Conservation (phyloP, 1,140 invertebrate genomes). For the Drosophila ananassae region DNA sequence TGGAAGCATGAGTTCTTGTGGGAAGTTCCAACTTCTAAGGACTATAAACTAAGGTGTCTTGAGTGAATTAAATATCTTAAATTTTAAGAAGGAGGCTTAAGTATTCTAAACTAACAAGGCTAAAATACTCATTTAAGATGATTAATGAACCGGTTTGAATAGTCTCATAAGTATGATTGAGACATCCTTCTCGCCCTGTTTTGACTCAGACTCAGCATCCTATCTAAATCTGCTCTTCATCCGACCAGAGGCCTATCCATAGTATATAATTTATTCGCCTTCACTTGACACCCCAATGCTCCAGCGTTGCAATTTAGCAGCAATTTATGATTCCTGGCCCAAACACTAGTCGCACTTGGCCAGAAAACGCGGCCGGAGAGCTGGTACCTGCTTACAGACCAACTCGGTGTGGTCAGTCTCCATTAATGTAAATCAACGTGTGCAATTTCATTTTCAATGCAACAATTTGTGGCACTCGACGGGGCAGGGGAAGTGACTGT, state of each 20-base stretch:
- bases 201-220: not conserved
- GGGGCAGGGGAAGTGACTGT: not conserved
- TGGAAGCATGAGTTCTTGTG: slow-evolving; percentile 10
- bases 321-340: slow-evolving; percentile 29
- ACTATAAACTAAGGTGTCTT: not conserved
- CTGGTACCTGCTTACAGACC: slow-evolving; percentile 1
- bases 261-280: slow-evolving; percentile 12
- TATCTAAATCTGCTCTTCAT: slow-evolving; percentile 4
- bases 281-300: not conserved
- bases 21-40: not conserved
- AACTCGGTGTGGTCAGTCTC: slow-evolving; percentile 2
- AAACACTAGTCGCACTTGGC: slow-evolving; percentile 6
- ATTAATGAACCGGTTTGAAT: not conserved
- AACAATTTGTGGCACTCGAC: slow-evolving; percentile 51
- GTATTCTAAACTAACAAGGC: too few relatives aligned
- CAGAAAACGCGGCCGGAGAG: not conserved
- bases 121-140: not conserved
- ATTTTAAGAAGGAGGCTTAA: too few relatives aligned
- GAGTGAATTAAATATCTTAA: not conserved
- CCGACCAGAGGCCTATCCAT: slow-evolving; percentile 12
- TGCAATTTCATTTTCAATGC: slow-evolving; percentile 46
- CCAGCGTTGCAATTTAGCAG: slow-evolving; percentile 8
- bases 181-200: not conserved
- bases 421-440: slow-evolving; percentile 55
- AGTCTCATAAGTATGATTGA: not conserved